Evolutionary conservation across 2,888 invertebrate genomes (phyloP).

Genomic region (Polydrusus cervinus): DNA sequence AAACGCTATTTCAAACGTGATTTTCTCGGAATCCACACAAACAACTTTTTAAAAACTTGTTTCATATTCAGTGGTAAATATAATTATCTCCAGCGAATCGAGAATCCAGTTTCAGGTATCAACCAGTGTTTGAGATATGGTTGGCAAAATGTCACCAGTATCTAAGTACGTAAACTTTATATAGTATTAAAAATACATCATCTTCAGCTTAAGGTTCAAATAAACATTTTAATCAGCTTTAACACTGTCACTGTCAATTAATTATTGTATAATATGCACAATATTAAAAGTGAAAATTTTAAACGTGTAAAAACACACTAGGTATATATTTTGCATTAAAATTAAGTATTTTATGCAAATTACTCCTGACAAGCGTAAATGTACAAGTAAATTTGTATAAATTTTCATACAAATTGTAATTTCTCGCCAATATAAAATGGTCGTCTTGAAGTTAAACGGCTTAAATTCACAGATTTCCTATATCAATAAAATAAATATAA

Average conservation of each 20-base stretch:
- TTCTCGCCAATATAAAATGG: constrained; percentile 23
- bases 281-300: constrained; percentile 21
- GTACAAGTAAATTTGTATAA: constrained; percentile 45
- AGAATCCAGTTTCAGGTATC: too few species aligned
- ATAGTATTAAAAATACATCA: background rate
- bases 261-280: constrained; percentile 4
- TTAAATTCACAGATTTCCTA: constrained; percentile 20
- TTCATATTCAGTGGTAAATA: too few species aligned
- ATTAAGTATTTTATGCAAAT: constrained; percentile 40
- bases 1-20: too few species aligned
- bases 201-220: background rate
- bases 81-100: too few species aligned
- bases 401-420: constrained; percentile 43
- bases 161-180: too few species aligned
- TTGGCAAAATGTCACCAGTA: too few species aligned
- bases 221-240: background rate
- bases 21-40: too few species aligned
- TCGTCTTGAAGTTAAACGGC: constrained; percentile 17
- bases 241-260: background rate
- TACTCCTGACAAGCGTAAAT: constrained; percentile 3
- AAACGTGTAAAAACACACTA: constrained; percentile 12
- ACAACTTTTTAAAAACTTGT: too few species aligned
- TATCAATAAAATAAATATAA: constrained; percentile 43
- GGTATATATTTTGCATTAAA: constrained; percentile 16
- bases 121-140: too few species aligned